These are phyloP conservation scores for Troglohyphantes excavatus DNA, from an alignment of 2,888 invertebrate species.

Conservation along the genomic window DNA sequence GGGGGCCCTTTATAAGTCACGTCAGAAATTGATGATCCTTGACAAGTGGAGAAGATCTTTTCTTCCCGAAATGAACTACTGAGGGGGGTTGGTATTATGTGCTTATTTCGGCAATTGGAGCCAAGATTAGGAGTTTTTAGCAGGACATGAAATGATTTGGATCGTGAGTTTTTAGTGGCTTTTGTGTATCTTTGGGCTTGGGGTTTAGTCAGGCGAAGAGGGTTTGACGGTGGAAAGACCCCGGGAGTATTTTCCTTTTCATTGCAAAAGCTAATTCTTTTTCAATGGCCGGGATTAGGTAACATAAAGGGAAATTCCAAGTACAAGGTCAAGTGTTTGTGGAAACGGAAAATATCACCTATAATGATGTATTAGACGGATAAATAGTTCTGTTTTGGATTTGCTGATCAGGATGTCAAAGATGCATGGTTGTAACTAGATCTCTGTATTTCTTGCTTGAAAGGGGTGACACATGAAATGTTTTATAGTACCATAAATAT, in stretches of 20 bases:
- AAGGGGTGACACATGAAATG: too few species aligned
- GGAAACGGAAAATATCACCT: not conserved
- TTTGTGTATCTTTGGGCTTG: not conserved
- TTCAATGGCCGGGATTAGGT: not conserved
- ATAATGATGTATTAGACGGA: too few species aligned
- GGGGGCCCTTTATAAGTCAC: not conserved
- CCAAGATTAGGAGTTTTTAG: not conserved
- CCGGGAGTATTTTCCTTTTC: not conserved
- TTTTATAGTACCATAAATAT: too few species aligned
- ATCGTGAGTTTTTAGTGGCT: not conserved
- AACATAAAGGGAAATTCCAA: too few species aligned
- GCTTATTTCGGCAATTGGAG: not conserved
- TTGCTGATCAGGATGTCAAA: too few species aligned
- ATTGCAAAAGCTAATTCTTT: not conserved
- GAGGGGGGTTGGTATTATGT: too few species aligned
- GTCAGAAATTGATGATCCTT: conserved; percentile 1
- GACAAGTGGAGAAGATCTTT: not conserved
- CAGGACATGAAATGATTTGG: not conserved
- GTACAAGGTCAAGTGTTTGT: too few species aligned
- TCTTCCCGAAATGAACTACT: too few species aligned
- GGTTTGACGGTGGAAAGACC: not conserved
- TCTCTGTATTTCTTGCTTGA: too few species aligned
- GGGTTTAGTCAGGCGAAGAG: not conserved
- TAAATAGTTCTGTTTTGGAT: too few species aligned
- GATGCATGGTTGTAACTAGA: too few species aligned